Evolutionary conservation across 2,888 invertebrate genomes (phyloP), one percentile per base, ranked within the genome.

Genomic region (Chrysolina oricalcia): DNA sequence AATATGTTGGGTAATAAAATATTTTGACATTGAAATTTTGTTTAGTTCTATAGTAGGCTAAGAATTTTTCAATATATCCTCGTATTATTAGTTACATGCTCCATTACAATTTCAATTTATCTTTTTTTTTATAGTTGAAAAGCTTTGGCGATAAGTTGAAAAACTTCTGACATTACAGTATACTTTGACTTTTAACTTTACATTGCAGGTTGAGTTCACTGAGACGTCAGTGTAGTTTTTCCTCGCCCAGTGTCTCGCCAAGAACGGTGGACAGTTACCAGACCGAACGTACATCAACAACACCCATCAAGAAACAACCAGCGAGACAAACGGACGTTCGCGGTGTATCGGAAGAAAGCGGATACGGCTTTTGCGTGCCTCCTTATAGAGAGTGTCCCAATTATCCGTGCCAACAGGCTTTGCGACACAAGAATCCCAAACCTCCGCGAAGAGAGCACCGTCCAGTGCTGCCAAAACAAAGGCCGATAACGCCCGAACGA

Each of bases 231-330:
- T 5, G 40, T 15, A 68, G 53, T 21, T 53, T 68, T 15, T 68
- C 56, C 9, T 68, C 68, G 1, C 35, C 41, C 5, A 41, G 53
- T 13, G 53, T 56, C 2, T 68, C 68, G 6, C 68, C 68, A 19
- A 41, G 68, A 53, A 68, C 53, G 13, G 40, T 53, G 8, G 68
- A 68, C 19, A 53, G 68, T 41, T 68, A 53, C 53, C 53, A 17
- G 8, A 53, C 53, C 4, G 21, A 40, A 9, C 35, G 59, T 2
- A 59, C 59, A 2, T 56, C 11, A 27, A 27, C n/a, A 27, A 9
- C 35, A n/a, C 27, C 59, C 17, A 56, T 21, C 2, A 23, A 9
- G n/a, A n/a, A 35, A 53, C 21, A 15, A 13, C 19, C 40, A 10
- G 21, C 68, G 13, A 68, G 41, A 21, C 13, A 13, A 10, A 6